Evolutionary conservation across 2,797 vertebrate genomes (phyloP).

Genomic region (Zenarchopterus dispar): DNA sequence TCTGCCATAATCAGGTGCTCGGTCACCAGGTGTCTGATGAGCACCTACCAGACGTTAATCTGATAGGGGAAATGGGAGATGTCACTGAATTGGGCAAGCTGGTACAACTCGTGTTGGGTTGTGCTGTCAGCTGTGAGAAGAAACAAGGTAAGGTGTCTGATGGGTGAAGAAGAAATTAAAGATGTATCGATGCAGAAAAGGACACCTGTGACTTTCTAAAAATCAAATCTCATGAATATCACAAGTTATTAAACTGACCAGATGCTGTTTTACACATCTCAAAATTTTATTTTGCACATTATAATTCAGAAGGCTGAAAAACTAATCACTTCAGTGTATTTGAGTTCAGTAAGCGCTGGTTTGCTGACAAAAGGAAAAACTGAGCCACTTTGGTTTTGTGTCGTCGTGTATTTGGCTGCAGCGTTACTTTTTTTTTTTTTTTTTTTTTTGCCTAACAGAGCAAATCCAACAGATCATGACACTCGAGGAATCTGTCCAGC

Average conservation of each 20-base stretch:
- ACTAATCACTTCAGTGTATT: no score
- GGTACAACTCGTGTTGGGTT: slow-evolving; percentile 90
- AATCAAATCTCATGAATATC: slow-evolving; percentile 22
- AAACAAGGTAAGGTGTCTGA: slow-evolving; percentile 84
- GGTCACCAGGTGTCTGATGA: slow-evolving; percentile 83
- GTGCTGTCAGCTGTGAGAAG: slow-evolving; percentile 91
- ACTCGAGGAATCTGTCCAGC: slow-evolving; percentile 91
- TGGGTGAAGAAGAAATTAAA: neutral
- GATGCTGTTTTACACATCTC: neutral
- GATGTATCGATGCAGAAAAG: neutral
- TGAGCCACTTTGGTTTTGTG: slow-evolving; percentile 17
- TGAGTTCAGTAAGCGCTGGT: neutral
- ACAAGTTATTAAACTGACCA: no score
- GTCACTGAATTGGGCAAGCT: slow-evolving; percentile 87
- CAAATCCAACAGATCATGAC: slow-evolving; percentile 94
- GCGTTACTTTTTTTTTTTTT: slow-evolving; percentile 17
- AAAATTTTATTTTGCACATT: neutral
- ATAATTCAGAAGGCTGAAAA: neutral
- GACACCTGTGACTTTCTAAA: slow-evolving; percentile 19
- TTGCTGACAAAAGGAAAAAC: slow-evolving; percentile 29
- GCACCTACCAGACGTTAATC: slow-evolving; percentile 87
- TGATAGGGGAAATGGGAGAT: slow-evolving; percentile 88
- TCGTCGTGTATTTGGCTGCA: slow-evolving; percentile 35
- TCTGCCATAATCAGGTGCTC: slow-evolving; percentile 73
- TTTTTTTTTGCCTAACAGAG: slow-evolving; percentile 74